phyloP scores from a whole-genome alignment of 2,888 invertebrate species.

The Morpho helenor region DNA sequence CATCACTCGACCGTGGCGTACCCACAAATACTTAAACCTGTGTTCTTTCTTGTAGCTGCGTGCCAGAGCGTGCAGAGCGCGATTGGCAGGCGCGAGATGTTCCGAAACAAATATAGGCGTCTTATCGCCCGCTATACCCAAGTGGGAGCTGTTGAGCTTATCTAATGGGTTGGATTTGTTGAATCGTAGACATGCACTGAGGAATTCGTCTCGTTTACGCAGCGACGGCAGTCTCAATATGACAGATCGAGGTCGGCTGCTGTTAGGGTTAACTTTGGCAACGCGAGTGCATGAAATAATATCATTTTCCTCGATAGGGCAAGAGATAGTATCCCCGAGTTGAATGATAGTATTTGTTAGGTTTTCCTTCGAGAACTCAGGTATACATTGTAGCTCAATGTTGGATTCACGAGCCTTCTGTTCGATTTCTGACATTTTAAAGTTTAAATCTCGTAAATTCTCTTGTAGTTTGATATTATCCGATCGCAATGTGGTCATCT shows the following conservation, averaged over 20 bases:
- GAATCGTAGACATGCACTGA: not conserved
- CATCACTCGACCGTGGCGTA: not conserved
- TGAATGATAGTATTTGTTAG: too few relatives aligned
- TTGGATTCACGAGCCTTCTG: not conserved
- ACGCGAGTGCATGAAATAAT: not conserved
- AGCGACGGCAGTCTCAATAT: not conserved
- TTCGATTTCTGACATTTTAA: not conserved
- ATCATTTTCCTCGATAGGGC: not conserved
- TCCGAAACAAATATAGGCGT: too few relatives aligned
- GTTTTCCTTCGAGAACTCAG: not conserved
- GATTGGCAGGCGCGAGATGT: too few relatives aligned
- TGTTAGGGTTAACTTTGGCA: not conserved
- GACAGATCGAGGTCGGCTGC: not conserved
- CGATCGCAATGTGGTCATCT: not conserved
- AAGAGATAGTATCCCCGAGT: not conserved
- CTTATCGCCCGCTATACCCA: not conserved
- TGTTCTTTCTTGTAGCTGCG: not conserved
- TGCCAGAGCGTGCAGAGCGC: not conserved
- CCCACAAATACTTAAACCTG: not conserved
- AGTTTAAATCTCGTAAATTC: not conserved
- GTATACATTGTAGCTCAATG: not conserved
- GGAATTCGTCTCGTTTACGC: not conserved
- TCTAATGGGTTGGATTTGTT: not conserved
- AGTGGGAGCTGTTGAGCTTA: not conserved
- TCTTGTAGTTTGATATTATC: not conserved